Conservation (phyloP, 2,888 invertebrate genomes). For the Cantharis nigra region DNA sequence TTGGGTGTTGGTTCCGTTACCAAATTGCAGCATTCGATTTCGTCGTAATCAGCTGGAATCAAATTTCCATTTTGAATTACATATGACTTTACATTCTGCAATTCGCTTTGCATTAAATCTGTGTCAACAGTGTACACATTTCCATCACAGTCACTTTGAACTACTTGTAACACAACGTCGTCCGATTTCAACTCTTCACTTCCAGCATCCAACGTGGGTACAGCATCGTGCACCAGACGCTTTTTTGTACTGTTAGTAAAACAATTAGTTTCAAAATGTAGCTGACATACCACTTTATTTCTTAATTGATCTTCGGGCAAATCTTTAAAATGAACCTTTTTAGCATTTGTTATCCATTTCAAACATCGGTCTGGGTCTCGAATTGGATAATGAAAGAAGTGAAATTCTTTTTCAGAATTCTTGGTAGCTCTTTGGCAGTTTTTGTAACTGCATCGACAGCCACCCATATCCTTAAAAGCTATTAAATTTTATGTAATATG, state of each 20-base stretch:
- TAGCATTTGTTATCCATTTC: constrained; percentile 63
- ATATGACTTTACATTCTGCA: constrained; percentile 45
- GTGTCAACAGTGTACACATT: constrained; percentile 50
- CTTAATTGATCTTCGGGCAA: constrained; percentile 63
- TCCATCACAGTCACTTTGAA: constrained; percentile 44
- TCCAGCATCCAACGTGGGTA: constrained; percentile 59
- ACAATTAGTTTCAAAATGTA: constrained; percentile 64
- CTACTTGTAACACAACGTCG: constrained; percentile 41
- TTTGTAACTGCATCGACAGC: constrained; percentile 64
- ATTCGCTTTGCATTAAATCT: constrained; percentile 38
- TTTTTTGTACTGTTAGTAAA: constrained; percentile 61
- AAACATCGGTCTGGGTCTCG: constrained; percentile 63
- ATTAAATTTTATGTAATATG: not conserved
- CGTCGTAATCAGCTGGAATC: constrained; percentile 35
- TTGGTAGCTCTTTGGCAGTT: constrained; percentile 60
- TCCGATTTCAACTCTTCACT: constrained; percentile 27
- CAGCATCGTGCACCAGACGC: constrained; percentile 60
- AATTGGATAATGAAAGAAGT: constrained; percentile 67
- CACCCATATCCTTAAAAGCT: constrained; percentile 59
- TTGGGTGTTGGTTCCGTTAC: not conserved
- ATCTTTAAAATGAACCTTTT: constrained; percentile 59
- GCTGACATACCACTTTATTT: constrained; percentile 65
- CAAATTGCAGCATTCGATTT: too few relatives aligned
- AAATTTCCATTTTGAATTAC: constrained; percentile 48
- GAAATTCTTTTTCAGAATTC: constrained; percentile 52